Percentiles rank a stretch among this genome's conserved stretches.
These are phyloP conservation scores for Trissolcus brochymenae DNA, from an alignment of 2,888 invertebrate genomes.

Conservation along the genomic window DNA sequence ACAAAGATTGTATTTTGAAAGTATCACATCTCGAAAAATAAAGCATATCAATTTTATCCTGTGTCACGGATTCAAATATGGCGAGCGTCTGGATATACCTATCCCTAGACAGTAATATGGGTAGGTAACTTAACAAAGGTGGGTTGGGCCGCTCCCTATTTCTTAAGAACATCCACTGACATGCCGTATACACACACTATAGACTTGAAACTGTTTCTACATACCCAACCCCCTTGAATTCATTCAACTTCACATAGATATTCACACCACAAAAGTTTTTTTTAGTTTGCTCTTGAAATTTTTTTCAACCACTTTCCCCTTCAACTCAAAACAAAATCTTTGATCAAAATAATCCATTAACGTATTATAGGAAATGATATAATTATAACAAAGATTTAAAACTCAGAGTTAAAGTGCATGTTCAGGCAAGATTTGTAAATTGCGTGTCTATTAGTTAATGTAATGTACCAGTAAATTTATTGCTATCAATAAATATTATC, in stretches of 20 bases:
- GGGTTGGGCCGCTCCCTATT: slow-evolving; percentile 73
- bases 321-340: too few species aligned
- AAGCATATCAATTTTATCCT: slow-evolving; percentile 60
- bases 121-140: slow-evolving; percentile 71
- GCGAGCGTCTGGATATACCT: slow-evolving; percentile 65
- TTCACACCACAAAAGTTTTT: too few species aligned
- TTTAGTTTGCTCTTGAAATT: too few species aligned
- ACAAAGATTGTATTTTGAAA: too few species aligned
- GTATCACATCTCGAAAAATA: neutral
- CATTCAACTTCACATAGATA: too few species aligned
- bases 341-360: too few species aligned
- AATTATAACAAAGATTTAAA: too few species aligned
- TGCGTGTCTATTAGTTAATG: too few species aligned
- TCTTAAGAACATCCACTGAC: slow-evolving; percentile 69
- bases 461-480: too few species aligned
- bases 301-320: too few species aligned
- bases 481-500: too few species aligned
- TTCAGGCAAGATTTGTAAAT: slow-evolving; percentile 11
- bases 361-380: too few species aligned
- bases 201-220: neutral
- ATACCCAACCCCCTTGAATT: slow-evolving; percentile 61
- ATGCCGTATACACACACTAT: slow-evolving; percentile 8
- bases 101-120: slow-evolving; percentile 72
- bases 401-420: slow-evolving; percentile 13
- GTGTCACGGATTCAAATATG: slow-evolving; percentile 68